Conservation (phyloP, 64 coral and sea anemone genomes). For the Platygyra sinensis region DNA sequence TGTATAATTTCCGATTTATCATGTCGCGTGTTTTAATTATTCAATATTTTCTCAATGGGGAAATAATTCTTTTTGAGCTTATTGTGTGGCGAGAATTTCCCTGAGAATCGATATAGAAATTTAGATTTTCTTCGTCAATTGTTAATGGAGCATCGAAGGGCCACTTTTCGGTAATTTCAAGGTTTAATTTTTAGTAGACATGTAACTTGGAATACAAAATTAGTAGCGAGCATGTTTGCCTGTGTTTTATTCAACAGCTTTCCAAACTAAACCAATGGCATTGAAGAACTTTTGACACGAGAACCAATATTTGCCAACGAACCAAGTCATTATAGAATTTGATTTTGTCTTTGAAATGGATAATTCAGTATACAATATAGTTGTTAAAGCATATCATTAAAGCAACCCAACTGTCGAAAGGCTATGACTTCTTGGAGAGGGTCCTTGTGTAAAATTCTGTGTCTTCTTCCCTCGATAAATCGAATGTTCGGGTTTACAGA, state of each 20-base stretch:
- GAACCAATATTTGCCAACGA: constrained; percentile 3
- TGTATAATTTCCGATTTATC: not conserved
- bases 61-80: not conserved
- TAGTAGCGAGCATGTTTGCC: not conserved
- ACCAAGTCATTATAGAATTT: constrained; percentile 1
- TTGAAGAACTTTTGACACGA: not conserved
- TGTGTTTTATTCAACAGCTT: constrained; percentile 2
- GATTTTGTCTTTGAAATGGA: not conserved
- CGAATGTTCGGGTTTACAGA: no score
- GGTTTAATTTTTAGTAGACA: not conserved
- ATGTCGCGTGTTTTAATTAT: constrained; percentile 3
- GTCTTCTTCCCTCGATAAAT: no score
- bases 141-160: not conserved
- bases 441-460: no score
- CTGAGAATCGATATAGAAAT: not conserved
- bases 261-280: not conserved
- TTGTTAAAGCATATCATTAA: no score
- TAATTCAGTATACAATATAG: not conserved
- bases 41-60: not conserved
- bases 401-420: no score
- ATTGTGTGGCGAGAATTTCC: not conserved
- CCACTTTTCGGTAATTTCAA: no score
- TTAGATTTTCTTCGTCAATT: not conserved
- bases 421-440: no score
- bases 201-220: not conserved